phyloP scores from a whole-genome alignment of 2,888 invertebrate species.

The Plusia festucae region DNA sequence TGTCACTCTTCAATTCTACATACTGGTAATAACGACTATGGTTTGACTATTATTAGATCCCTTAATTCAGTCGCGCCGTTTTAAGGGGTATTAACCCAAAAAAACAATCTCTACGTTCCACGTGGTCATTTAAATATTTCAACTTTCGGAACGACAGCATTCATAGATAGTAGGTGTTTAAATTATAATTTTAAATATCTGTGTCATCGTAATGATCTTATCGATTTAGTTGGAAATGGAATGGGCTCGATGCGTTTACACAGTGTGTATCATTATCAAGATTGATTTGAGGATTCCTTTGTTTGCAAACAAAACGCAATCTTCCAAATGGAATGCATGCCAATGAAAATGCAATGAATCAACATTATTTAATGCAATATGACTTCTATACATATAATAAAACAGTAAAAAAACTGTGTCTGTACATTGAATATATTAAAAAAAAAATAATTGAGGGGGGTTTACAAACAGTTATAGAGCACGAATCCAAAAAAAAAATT shows the following conservation, averaged over 20 bases:
- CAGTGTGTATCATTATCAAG: neutral
- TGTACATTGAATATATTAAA: too few relatives aligned
- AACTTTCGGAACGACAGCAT: neutral
- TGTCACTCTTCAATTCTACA: neutral
- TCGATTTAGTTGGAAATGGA: neutral
- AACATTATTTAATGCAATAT: conserved; percentile 15
- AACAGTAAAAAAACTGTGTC: too few relatives aligned
- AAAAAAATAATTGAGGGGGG: too few relatives aligned
- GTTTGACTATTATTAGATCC: conserved; percentile 5
- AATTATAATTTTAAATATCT: neutral
- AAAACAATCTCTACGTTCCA: neutral
- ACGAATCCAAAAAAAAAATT: too few relatives aligned
- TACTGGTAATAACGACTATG: neutral
- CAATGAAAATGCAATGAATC: neutral
- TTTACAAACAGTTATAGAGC: too few relatives aligned
- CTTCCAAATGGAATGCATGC: conserved; percentile 9
- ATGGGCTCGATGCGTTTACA: neutral
- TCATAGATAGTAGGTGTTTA: neutral
- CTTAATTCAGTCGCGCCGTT: neutral
- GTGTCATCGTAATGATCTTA: neutral
- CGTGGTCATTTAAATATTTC: conserved; percentile 13
- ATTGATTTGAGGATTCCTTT: neutral
- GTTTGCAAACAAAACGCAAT: neutral
- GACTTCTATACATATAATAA: too few relatives aligned
- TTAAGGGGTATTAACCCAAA: conserved; percentile 8